Conservation (phyloP, 1,140 invertebrate genomes). For the Doryteuthis pealeii region DNA sequence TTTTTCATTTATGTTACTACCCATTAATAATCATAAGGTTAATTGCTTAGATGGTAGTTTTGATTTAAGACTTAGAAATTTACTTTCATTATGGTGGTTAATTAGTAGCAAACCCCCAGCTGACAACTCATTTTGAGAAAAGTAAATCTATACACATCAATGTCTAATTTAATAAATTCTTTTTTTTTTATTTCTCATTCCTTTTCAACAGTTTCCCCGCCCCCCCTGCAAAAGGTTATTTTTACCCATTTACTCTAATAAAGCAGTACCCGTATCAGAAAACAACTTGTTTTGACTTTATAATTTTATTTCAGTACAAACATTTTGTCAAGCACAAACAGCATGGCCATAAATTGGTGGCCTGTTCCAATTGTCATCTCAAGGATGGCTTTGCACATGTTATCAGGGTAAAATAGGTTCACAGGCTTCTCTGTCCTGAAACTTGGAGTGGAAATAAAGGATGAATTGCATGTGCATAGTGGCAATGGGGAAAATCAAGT, state of each 20-base stretch:
- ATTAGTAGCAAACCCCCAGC: too few relatives aligned
- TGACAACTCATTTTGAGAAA: too few relatives aligned
- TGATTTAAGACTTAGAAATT: too few relatives aligned
- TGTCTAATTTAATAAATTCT: too few relatives aligned
- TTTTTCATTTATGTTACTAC: too few relatives aligned
- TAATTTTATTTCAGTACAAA: constrained; percentile 16
- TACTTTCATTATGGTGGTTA: too few relatives aligned
- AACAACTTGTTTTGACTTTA: constrained; percentile 8
- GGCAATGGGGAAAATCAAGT: not conserved
- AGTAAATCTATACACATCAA: too few relatives aligned
- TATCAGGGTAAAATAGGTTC: not conserved
- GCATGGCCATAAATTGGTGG: not conserved
- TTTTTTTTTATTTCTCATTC: too few relatives aligned
- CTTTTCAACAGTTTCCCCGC: not conserved
- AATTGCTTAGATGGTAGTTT: too few relatives aligned
- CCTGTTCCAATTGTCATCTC: not conserved
- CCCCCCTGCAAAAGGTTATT: not conserved
- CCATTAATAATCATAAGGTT: too few relatives aligned
- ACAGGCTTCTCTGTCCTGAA: not conserved
- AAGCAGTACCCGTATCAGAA: constrained; percentile 1
- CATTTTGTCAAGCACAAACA: constrained; percentile 13
- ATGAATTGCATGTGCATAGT: not conserved
- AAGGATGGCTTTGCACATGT: not conserved
- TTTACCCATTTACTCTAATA: not conserved
- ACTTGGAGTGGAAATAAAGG: not conserved